Percentiles rank a stretch among this genome's conserved stretches.
These are phyloP conservation scores for Scaptomyza polygonia DNA, from an alignment of 2,888 invertebrate genomes.

Conservation along the genomic window DNA sequence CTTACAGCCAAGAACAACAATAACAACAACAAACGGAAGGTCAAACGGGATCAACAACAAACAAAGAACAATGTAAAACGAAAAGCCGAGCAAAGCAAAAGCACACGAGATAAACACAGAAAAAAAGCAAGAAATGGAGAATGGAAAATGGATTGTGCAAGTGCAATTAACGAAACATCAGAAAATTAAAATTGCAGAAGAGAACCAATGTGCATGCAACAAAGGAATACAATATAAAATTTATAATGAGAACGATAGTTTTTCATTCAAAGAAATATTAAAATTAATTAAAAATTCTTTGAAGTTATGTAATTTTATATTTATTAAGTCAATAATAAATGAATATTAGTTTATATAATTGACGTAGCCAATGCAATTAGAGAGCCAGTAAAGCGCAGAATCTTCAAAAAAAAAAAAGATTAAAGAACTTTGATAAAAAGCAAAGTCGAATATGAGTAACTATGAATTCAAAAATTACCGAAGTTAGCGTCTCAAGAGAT, in stretches of 20 bases:
- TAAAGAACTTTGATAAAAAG: accelerated
- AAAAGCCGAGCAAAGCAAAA: conserved; percentile 5
- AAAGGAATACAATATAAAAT: neutral
- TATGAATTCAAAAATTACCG: conserved; percentile 45
- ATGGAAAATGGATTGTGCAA: conserved; percentile 21
- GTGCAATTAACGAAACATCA: conserved; percentile 51
- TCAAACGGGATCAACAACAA: conserved; percentile 42
- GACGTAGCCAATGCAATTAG: conserved; percentile 70
- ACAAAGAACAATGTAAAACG: conserved; percentile 11
- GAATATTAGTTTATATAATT: conserved; percentile 48
- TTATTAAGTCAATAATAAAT: too few species aligned
- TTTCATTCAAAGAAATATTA: neutral
- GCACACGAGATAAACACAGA: conserved; percentile 14
- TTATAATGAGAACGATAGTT: neutral
- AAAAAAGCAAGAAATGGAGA: neutral
- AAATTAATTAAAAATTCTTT: too few species aligned
- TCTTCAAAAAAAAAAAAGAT: conserved; percentile 24
- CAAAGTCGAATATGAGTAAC: neutral
- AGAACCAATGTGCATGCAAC: conserved; percentile 2
- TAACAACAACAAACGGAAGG: conserved; percentile 26
- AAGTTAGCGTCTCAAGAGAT: conserved; percentile 68
- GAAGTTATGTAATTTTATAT: too few species aligned
- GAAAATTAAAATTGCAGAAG: conserved; percentile 28
- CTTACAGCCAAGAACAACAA: conserved; percentile 49
- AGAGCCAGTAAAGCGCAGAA: conserved; percentile 69